Conservation (phyloP, 2,113 vertebrate species). For the Penelope pileata region DNA sequence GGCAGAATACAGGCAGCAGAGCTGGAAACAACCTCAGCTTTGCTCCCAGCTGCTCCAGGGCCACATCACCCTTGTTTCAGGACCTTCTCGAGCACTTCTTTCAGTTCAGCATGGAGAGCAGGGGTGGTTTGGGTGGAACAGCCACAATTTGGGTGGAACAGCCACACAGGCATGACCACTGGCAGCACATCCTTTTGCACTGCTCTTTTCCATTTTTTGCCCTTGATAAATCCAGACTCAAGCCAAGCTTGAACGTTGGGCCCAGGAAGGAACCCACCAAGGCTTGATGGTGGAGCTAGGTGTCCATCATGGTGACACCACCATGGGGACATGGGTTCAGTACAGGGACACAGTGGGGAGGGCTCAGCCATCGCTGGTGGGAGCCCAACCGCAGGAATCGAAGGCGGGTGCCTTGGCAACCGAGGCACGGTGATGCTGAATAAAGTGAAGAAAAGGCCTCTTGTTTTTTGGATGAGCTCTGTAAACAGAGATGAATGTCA, state of each 20-base stretch:
- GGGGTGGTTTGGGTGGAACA: background rate
- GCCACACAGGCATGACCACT: accelerated
- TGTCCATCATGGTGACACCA: accelerated
- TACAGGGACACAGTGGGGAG: background rate
- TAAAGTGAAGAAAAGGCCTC: slow-evolving; percentile 48
- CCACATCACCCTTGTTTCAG: background rate
- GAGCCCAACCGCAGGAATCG: slow-evolving; percentile 45
- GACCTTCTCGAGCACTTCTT: background rate
- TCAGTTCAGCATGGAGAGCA: accelerated
- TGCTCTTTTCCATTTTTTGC: background rate
- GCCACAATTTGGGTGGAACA: background rate
- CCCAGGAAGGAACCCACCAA: background rate
- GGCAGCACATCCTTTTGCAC: background rate
- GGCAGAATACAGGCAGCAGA: background rate
- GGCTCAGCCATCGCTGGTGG: background rate
- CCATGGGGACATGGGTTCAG: accelerated
- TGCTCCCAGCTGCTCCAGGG: background rate
- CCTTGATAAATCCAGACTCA: background rate
- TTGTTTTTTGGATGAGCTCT: slow-evolving; percentile 62
- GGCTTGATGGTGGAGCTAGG: accelerated
- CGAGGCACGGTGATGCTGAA: slow-evolving; percentile 1
- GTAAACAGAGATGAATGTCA: slow-evolving; percentile 59
- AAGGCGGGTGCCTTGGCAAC: slow-evolving; percentile 54
- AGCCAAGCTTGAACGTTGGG: accelerated
- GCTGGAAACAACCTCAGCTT: background rate